Evolutionary conservation across 2,888 invertebrate genomes (phyloP).

Genomic region (Alentia gelatinosa): DNA sequence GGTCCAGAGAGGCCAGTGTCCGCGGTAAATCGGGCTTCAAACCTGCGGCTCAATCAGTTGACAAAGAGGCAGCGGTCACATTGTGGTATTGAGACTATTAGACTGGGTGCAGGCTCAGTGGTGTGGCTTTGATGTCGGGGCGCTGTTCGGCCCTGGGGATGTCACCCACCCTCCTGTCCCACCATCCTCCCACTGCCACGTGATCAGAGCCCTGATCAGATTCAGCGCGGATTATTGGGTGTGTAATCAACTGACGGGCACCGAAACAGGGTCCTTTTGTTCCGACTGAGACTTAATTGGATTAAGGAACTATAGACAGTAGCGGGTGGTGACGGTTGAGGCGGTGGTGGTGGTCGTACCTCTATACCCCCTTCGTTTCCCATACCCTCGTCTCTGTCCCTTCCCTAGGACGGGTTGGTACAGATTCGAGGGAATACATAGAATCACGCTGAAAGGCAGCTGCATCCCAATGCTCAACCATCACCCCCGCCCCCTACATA

Average conservation of each 20-base stretch:
- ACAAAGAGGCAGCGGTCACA: constrained; percentile 41
- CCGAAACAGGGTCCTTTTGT: background rate
- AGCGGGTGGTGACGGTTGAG: background rate
- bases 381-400: no score
- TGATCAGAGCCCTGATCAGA: constrained; percentile 22
- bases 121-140: background rate
- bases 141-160: background rate
- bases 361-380: background rate
- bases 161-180: no score
- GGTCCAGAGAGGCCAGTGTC: background rate
- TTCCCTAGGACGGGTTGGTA: no score
- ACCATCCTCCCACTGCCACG: no score
- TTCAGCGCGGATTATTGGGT: constrained; percentile 10
- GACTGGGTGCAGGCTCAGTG: background rate
- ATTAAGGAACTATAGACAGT: background rate
- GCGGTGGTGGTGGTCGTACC: background rate
- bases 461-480: no score
- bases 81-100: constrained; percentile 36
- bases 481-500: no score
- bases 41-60: background rate
- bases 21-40: background rate
- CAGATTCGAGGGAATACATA: no score
- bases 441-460: no score
- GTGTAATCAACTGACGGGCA: background rate
- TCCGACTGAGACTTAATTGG: background rate